A percentile compares a stretch with the other conserved stretches of the same genome.
These are phyloP conservation scores for Eristalis tenax DNA, from an alignment of 2,888 invertebrate species.

Conservation along the genomic window DNA sequence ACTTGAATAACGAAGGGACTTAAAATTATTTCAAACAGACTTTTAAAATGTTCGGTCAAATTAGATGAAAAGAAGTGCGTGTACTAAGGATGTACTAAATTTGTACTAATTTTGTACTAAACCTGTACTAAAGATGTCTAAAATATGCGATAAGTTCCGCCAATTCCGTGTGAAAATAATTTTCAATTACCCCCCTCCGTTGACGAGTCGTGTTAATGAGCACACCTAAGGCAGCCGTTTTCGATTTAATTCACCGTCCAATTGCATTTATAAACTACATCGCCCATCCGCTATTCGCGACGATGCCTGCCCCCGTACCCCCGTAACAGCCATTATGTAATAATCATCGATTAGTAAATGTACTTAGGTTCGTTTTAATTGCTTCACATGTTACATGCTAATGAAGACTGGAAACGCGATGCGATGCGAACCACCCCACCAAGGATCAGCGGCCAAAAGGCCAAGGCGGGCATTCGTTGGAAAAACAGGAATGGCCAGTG, in stretches of 20 bases:
- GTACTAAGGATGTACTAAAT: too few species aligned
- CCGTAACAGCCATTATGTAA: neutral
- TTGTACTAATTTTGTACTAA: too few species aligned
- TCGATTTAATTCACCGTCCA: neutral
- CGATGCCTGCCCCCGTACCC: neutral
- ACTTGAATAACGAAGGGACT: too few species aligned
- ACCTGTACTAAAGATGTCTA: too few species aligned
- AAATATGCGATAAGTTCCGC: too few species aligned
- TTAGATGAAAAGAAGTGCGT: too few species aligned
- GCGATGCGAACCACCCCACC: neutral
- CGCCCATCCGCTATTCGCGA: neutral
- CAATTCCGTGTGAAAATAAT: neutral
- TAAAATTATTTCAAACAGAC: too few species aligned
- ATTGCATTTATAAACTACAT: neutral
- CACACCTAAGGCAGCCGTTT: neutral
- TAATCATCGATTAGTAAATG: conserved; percentile 57
- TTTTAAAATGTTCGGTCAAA: too few species aligned
- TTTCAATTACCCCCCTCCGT: neutral
- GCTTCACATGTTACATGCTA: conserved; percentile 61
- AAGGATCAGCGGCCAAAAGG: neutral
- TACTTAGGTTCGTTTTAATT: conserved; percentile 64
- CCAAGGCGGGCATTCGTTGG: neutral
- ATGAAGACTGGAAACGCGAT: conserved; percentile 52
- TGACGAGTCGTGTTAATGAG: neutral
- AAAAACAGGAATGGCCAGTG: neutral